A percentile compares a stretch with the other conserved stretches of the same genome.
phyloP scores from a whole-genome alignment of 2,888 invertebrate genomes.

The Chouioia cunea region DNA sequence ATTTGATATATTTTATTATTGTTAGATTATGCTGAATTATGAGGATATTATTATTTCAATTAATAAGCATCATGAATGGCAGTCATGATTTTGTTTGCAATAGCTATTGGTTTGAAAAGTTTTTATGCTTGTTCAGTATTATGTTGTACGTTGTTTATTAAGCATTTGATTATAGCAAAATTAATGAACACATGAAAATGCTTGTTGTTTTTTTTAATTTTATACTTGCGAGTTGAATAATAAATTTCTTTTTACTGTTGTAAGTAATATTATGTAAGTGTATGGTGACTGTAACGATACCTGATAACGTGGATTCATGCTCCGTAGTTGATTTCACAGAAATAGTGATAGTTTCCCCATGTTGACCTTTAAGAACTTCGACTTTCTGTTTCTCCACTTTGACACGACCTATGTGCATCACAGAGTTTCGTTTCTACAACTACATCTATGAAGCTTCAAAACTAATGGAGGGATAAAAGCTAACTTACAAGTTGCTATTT shows the following conservation, averaged over 20 bases:
- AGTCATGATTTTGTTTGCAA: constrained; percentile 32
- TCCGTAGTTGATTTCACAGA: constrained; percentile 74
- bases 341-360: constrained; percentile 68
- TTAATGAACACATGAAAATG: constrained; percentile 5
- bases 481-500: constrained; percentile 1
- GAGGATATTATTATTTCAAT: not conserved
- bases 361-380: constrained; percentile 64
- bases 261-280: no score
- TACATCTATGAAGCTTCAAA: constrained; percentile 42
- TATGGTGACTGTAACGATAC: constrained; percentile 65
- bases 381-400: constrained; percentile 64
- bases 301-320: constrained; percentile 76
- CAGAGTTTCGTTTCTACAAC: constrained; percentile 50
- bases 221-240: constrained; percentile 24
- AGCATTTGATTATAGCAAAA: no score
- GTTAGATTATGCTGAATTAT: no score
- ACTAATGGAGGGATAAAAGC: constrained; percentile 28
- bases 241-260: not conserved
- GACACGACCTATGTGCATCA: constrained; percentile 64
- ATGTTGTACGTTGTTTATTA: no score
- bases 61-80: constrained; percentile 24
- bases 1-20: no score
- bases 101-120: constrained; percentile 13
- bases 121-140: not conserved
- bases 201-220: constrained; percentile 1